Evolutionary conservation across 1,140 invertebrate genomes (phyloP).

Genomic region (Pseudachorutes palmiensis): DNA sequence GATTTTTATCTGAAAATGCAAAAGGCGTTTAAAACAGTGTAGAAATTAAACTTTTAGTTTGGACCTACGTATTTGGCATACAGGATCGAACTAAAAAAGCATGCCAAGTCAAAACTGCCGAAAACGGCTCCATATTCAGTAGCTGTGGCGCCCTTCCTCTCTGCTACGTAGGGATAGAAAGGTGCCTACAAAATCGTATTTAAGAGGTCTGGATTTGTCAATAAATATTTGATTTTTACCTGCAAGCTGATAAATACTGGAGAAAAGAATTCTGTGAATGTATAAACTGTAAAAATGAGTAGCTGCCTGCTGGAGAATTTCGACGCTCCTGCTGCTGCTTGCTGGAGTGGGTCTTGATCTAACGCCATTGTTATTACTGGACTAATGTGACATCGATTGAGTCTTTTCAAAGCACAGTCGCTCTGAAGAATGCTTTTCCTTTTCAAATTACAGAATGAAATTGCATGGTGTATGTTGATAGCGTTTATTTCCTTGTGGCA

Average conservation of each 20-base stretch:
- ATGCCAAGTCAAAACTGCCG: neutral
- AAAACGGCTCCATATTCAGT: constrained; percentile 63
- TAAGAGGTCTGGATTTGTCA: neutral
- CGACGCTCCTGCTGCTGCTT: neutral
- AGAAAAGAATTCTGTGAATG: neutral
- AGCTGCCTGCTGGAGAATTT: neutral
- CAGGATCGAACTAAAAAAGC: neutral
- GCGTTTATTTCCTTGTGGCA: no score
- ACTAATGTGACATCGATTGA: no score
- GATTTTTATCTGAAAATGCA: neutral
- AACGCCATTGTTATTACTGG: no score
- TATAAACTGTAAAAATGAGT: neutral
- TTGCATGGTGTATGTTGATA: no score
- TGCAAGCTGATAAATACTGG: neutral
- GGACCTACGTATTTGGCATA: neutral
- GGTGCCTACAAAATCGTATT: no score
- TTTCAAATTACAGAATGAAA: no score
- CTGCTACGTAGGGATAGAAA: constrained; percentile 56
- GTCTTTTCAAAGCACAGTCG: no score
- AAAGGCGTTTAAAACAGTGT: neutral
- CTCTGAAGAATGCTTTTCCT: no score
- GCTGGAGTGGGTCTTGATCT: neutral
- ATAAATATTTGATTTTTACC: neutral
- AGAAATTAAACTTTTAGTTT: neutral
- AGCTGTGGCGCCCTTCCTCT: constrained; percentile 70